These are phyloP conservation scores for Lasioglossum pauxillum DNA, from an alignment of 2,888 invertebrate species.

Conservation along the genomic window DNA sequence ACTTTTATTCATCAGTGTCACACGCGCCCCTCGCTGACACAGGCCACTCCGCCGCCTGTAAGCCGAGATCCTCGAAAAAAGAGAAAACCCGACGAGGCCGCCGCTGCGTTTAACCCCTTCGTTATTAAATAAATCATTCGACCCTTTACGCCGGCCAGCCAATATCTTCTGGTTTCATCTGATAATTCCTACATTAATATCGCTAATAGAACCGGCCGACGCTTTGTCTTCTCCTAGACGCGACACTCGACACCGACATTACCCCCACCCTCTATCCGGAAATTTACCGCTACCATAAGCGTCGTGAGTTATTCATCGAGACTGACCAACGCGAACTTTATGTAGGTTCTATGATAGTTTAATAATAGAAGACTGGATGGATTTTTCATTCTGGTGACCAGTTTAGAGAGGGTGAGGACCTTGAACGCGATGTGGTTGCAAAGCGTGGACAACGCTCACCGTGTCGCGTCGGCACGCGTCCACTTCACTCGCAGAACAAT, in stretches of 20 bases:
- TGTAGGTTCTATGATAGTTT: conserved; percentile 6
- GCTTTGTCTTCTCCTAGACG: conserved; percentile 49
- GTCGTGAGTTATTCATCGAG: conserved; percentile 28
- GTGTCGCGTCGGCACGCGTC: conserved; percentile 34
- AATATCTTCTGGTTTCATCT: conserved; percentile 65
- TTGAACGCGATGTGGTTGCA: conserved; percentile 55
- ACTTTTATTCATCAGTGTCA: conserved; percentile 68
- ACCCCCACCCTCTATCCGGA: neutral
- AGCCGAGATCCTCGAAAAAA: conserved; percentile 60
- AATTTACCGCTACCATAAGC: conserved; percentile 8
- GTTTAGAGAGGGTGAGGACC: conserved; percentile 47
- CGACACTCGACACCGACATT: conserved; percentile 54
- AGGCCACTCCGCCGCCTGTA: conserved; percentile 57
- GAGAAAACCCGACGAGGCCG: conserved; percentile 40
- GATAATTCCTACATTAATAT: conserved; percentile 72
- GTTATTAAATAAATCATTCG: conserved; percentile 73
- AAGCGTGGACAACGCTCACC: conserved; percentile 37
- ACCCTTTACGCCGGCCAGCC: conserved; percentile 51
- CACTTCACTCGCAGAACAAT: conserved; percentile 58
- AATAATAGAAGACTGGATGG: conserved; percentile 31
- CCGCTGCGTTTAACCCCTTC: conserved; percentile 64
- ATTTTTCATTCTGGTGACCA: conserved; percentile 19
- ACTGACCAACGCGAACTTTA: neutral
- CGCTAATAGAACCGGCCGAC: conserved; percentile 58
- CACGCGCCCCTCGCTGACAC: conserved; percentile 66